Evolutionary conservation across 1,140 invertebrate species (phyloP), one percentile per base, ranked within the genome.

Genomic region (Oryctes rhinoceros): DNA sequence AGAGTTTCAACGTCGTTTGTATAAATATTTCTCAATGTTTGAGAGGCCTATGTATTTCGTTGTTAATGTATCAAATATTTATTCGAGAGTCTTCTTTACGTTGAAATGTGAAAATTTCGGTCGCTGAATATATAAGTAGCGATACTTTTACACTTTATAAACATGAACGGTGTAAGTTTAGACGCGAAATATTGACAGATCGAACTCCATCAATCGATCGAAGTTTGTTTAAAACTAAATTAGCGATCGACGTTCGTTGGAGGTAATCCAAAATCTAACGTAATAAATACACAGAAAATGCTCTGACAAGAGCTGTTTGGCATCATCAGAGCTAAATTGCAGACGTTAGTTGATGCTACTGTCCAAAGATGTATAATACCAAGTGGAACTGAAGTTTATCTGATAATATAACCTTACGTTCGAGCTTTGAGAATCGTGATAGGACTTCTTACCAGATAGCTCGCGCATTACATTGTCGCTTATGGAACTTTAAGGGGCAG

Each of bases 161-260:
- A 71, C 65, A 71, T 4, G 1, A 37, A 71, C 65, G 2, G 9
- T 71, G 24, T 71, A 71, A 71, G 13, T 37, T 71, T 71, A 71
- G 53, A 71, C 24, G 3, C 24, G 65, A 71, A 71, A 71, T 71
- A 71, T 71, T 71, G 65, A 71, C 65, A 71, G 65, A 35, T 35
- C 13, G 9, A 71, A 71, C 24, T 71, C 20, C 7, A 37, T 35
- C 20, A 71, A 37, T 71, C 18, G 65, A 67, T 67, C 13, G 65
- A 35, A 67, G 7, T 30, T 30, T 67, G 65, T 62, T 62, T 62
- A 62, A 62, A 62, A 10, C 13, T 62, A 35, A 67, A 67, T 67
- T 67, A 67, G n/a, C 18, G 30, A 37, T 71, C 53, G 24, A 71
- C 24, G 18, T 67, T 67, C 18, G 1, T 67, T 67, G 65, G 65